phyloP scores from a whole-genome alignment of 2,888 invertebrate species.

The Lycocerus yunnanus region DNA sequence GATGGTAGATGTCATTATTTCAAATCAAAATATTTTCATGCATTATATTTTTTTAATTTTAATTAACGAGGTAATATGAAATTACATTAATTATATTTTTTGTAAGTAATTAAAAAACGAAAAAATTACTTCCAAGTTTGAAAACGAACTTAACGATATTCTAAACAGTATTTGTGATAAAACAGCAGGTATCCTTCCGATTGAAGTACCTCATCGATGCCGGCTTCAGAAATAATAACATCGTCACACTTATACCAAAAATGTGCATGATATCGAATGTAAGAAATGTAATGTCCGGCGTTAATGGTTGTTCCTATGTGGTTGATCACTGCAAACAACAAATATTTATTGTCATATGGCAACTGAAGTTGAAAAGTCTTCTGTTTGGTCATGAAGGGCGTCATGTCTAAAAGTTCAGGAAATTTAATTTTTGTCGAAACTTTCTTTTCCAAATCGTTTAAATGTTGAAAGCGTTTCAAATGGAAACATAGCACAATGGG shows the following conservation, averaged over 20 bases:
- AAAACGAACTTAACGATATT: slow-evolving; percentile 65
- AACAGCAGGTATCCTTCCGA: slow-evolving; percentile 97
- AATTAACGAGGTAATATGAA: not conserved
- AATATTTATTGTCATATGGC: slow-evolving; percentile 79
- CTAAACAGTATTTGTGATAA: slow-evolving; percentile 94
- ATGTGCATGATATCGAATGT: slow-evolving; percentile 87
- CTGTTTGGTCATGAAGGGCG: slow-evolving; percentile 82
- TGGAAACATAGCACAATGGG: slow-evolving; percentile 97
- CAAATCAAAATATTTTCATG: not conserved
- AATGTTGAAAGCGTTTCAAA: slow-evolving; percentile 93
- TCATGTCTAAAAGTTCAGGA: slow-evolving; percentile 94
- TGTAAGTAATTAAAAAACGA: not conserved
- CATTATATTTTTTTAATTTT: not conserved
- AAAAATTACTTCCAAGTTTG: not conserved
- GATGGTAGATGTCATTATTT: not conserved
- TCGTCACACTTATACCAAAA: slow-evolving; percentile 98
- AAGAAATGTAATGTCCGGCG: slow-evolving; percentile 95
- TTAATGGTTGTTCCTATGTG: slow-evolving; percentile 87
- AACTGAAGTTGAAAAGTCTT: slow-evolving; percentile 35
- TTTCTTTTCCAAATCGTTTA: slow-evolving; percentile 81
- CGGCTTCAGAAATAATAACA: slow-evolving; percentile 87
- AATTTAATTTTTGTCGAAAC: slow-evolving; percentile 92
- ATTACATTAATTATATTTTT: not conserved
- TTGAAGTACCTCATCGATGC: slow-evolving; percentile 87
- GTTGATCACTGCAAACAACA: slow-evolving; percentile 95